phyloP scores from a whole-genome alignment of 2,113 vertebrate species.

The Toxotes chatareus region DNA sequence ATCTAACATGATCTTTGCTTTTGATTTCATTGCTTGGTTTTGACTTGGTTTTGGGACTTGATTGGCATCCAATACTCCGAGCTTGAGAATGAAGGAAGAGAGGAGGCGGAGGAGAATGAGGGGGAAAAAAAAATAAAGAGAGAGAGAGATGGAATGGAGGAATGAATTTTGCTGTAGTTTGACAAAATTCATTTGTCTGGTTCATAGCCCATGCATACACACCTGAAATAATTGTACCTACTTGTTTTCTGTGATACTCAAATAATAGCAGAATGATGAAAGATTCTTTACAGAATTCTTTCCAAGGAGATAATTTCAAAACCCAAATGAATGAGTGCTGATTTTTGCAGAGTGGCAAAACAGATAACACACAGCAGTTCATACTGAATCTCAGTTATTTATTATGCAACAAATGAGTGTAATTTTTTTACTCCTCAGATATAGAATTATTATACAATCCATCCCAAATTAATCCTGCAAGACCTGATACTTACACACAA shows the following conservation, averaged over 20 bases:
- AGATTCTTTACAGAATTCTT: conserved; percentile 50
- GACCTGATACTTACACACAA: neutral
- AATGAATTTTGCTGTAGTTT: conserved; percentile 74
- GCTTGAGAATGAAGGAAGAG: conserved; percentile 71
- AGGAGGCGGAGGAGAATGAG: conserved; percentile 42
- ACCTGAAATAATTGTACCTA: conserved; percentile 45
- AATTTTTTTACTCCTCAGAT: neutral
- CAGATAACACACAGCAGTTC: conserved; percentile 52
- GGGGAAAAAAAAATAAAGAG: too few relatives aligned
- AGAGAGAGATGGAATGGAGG: conserved; percentile 45
- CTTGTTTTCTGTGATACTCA: conserved; percentile 51
- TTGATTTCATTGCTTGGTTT: conserved; percentile 77
- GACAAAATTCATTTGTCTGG: conserved; percentile 79
- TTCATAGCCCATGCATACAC: conserved; percentile 60
- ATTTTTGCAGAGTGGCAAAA: conserved; percentile 63
- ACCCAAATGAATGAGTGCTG: neutral
- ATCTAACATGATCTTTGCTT: conserved; percentile 75
- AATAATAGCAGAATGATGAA: conserved; percentile 60
- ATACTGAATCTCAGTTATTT: neutral
- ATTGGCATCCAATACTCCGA: conserved; percentile 72
- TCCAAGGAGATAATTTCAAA: conserved; percentile 32
- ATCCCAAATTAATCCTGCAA: neutral
- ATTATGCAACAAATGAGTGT: neutral
- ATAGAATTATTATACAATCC: neutral
- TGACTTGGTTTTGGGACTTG: conserved; percentile 70